Conservation (phyloP, 64 coral and sea anemone species). For the Anthopleura sola region DNA sequence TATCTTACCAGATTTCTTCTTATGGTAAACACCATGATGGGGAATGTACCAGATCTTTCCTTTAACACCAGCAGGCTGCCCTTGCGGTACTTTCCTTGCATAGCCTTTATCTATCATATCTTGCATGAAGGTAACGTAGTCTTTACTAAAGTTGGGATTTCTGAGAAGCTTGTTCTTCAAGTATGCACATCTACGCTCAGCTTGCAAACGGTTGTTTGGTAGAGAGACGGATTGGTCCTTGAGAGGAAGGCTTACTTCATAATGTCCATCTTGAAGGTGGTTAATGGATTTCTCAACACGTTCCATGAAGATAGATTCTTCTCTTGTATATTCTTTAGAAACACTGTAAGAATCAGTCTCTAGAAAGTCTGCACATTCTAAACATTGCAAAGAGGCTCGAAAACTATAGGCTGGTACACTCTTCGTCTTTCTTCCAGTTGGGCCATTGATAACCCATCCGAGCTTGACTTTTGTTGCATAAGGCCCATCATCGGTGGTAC, state of each 20-base stretch:
- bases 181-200: background rate
- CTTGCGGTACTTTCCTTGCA: background rate
- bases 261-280: constrained; percentile 6
- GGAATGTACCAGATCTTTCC: background rate
- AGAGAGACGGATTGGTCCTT: background rate
- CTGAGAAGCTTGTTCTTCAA: background rate
- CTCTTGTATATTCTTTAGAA: background rate
- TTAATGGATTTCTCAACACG: background rate
- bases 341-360: background rate
- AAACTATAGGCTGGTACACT: background rate
- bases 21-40: constrained; percentile 11
- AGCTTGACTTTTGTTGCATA: constrained; percentile 33
- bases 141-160: background rate
- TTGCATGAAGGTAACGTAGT: background rate
- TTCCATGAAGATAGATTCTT: background rate
- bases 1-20: constrained; percentile 9
- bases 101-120: constrained; percentile 21
- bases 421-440: constrained; percentile 31
- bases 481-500: constrained; percentile 1
- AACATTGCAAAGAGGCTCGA: background rate
- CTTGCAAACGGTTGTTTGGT: background rate
- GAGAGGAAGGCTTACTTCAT: background rate
- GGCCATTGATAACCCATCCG: constrained; percentile 56
- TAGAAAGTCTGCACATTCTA: background rate
- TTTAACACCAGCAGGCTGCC: background rate